phyloP scores from a whole-genome alignment of 2,113 vertebrate genomes.

The Muntiacus muntjak region DNA sequence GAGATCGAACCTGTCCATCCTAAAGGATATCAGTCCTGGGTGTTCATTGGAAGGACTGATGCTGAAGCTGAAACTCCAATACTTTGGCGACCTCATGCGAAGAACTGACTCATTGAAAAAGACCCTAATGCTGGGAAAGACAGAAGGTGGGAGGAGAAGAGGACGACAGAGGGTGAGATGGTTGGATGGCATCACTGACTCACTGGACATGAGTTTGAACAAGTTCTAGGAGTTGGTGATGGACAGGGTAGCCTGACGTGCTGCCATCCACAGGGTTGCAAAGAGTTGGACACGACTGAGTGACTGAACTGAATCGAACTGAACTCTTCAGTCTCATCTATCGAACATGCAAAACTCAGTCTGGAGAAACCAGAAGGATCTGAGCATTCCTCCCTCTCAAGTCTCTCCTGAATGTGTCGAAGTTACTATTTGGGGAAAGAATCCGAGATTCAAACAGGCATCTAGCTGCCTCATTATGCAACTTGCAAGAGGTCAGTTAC shows the following conservation, averaged over 20 bases:
- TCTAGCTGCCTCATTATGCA: background rate
- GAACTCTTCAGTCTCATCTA: background rate
- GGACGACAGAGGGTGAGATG: background rate
- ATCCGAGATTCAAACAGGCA: background rate
- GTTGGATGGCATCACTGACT: background rate
- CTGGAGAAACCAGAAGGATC: background rate
- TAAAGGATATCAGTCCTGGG: background rate
- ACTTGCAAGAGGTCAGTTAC: background rate
- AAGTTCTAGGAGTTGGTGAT: background rate
- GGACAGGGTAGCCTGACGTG: background rate
- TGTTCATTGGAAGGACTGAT: background rate
- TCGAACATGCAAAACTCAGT: background rate
- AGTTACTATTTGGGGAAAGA: background rate
- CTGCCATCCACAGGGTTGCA: fast-evolving
- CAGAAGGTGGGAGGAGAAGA: background rate
- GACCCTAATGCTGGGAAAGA: background rate
- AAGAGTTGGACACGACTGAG: background rate
- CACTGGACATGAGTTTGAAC: background rate
- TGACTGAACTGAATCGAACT: background rate
- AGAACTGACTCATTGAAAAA: background rate
- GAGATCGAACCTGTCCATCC: background rate
- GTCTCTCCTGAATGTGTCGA: background rate
- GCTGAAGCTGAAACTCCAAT: background rate
- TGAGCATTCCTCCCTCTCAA: background rate
- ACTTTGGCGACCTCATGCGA: background rate